These are phyloP conservation scores for Eleutherodactylus coqui DNA, from an alignment of 2,797 vertebrate genomes.

Conservation along the genomic window DNA sequence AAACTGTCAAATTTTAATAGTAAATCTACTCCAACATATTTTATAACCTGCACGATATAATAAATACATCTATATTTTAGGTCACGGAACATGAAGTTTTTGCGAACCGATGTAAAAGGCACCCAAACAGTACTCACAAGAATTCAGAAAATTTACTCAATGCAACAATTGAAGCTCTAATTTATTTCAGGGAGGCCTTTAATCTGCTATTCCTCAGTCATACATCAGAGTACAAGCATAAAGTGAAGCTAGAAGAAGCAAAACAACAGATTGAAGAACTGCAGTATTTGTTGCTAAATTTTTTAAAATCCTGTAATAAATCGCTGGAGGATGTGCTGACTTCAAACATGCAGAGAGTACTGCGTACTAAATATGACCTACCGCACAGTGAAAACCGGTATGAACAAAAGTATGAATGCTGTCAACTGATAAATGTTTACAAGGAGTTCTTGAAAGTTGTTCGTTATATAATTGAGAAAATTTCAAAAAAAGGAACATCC, in stretches of 20 bases:
- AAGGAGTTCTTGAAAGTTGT: slow-evolving; percentile 63
- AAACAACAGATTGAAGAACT: slow-evolving; percentile 61
- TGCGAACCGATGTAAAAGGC: background rate
- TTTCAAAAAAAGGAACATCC: background rate
- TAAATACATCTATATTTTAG: slow-evolving; percentile 48
- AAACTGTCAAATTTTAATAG: too few species aligned
- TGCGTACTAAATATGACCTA: background rate
- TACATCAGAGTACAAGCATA: background rate
- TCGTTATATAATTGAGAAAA: background rate
- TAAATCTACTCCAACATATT: too few species aligned
- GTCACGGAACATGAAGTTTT: background rate
- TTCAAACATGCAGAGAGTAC: background rate
- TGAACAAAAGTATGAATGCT: slow-evolving; percentile 66
- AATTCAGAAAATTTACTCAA: background rate
- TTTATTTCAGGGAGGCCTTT: slow-evolving; percentile 55
- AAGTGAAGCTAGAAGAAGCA: slow-evolving; percentile 33
- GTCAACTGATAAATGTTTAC: slow-evolving; percentile 65
- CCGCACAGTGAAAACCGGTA: slow-evolving; percentile 24
- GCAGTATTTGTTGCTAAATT: slow-evolving; percentile 48
- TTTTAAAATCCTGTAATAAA: background rate
- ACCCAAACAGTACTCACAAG: fast-evolving
- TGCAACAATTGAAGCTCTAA: slow-evolving; percentile 55
- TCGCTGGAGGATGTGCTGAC: background rate
- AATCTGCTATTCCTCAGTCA: slow-evolving; percentile 41
- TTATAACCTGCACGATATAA: background rate